phyloP scores from a whole-genome alignment of 2,888 invertebrate genomes.

The Reticulitermes lucifugus region DNA sequence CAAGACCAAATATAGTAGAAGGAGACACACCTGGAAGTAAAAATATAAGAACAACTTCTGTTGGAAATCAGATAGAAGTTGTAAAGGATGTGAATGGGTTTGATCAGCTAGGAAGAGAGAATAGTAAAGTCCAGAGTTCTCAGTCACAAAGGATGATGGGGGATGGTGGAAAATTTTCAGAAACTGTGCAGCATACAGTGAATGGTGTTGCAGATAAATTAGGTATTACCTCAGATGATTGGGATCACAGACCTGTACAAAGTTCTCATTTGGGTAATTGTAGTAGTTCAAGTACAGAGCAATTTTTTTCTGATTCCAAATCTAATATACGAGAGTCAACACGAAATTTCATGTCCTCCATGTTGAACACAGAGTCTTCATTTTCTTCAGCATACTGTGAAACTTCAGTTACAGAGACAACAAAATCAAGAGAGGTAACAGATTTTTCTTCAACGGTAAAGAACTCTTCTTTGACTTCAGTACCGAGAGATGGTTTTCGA shows the following conservation, averaged over 20 bases:
- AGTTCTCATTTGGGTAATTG: conserved; percentile 11
- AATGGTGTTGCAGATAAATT: not conserved
- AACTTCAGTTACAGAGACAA: conserved; percentile 18
- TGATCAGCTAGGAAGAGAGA: not conserved
- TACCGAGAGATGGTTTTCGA: conserved; percentile 38
- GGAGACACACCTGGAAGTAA: not conserved
- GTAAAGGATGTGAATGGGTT: conserved; percentile 7
- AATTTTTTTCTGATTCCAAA: conserved; percentile 33
- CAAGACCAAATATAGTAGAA: not conserved
- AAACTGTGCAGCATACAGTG: not conserved
- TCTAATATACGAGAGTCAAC: conserved; percentile 46
- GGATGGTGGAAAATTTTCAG: not conserved
- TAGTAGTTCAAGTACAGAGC: not conserved
- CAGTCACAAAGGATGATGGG: conserved; percentile 31
- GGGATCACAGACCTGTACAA: not conserved
- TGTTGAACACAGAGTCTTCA: conserved; percentile 47
- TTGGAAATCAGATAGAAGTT: not conserved
- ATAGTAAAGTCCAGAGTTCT: not conserved
- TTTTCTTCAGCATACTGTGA: conserved; percentile 33
- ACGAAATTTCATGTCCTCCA: conserved; percentile 50
- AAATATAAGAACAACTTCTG: not conserved
- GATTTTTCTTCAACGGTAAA: conserved; percentile 10
- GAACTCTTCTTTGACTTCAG: conserved; percentile 23
- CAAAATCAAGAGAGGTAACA: conserved; percentile 28
- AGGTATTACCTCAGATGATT: not conserved